These are phyloP conservation scores for Trichonephila clavata DNA, from an alignment of 1,140 invertebrate species.

Conservation along the genomic window DNA sequence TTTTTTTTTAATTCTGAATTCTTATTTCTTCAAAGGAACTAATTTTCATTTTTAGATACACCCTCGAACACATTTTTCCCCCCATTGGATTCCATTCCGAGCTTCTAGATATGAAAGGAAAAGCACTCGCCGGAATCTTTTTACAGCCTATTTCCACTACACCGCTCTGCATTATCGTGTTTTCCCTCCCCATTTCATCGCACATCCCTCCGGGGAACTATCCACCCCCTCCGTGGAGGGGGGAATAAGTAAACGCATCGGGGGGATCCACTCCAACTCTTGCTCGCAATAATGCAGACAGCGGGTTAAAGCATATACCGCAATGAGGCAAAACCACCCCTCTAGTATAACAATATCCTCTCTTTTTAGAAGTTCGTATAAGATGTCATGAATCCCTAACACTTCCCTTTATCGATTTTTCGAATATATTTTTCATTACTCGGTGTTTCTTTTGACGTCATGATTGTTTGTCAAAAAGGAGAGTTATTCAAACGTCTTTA, in stretches of 20 bases:
- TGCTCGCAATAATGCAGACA: neutral
- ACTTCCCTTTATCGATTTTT: no score
- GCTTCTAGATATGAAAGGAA: neutral
- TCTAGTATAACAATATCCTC: neutral
- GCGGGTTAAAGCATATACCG: neutral
- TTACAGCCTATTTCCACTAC: neutral
- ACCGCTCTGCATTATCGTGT: slow-evolving; percentile 11
- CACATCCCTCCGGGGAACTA: neutral
- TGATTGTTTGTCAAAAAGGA: no score
- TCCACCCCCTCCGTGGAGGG: neutral
- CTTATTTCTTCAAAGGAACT: neutral
- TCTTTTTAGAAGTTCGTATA: neutral
- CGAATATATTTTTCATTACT: no score
- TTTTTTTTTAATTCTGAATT: neutral
- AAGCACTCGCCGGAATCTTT: neutral
- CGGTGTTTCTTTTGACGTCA: no score
- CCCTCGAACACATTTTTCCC: neutral
- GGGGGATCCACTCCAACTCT: neutral
- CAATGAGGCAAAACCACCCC: neutral
- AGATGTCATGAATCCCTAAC: no score
- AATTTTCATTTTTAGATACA: neutral
- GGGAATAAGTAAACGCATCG: neutral
- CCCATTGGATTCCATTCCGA: neutral
- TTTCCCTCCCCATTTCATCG: slow-evolving; percentile 21
- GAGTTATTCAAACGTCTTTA: no score